These are phyloP conservation scores for Calidris pugnax DNA, from an alignment of 2,113 vertebrate species.

Conservation along the genomic window DNA sequence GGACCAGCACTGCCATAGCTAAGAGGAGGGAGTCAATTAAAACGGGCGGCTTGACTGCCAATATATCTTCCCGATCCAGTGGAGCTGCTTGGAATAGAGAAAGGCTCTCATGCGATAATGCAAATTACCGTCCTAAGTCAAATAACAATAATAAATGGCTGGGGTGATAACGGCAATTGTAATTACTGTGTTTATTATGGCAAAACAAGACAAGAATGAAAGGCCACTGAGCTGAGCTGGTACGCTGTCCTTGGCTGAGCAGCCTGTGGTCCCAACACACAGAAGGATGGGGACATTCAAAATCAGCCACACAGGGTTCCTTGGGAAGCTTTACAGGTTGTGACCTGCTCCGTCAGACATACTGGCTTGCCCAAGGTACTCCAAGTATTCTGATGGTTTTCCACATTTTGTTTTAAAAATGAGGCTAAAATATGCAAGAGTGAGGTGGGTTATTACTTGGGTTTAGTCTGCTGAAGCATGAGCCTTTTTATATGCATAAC, in stretches of 20 bases:
- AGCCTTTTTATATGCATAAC: not conserved
- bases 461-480: not conserved
- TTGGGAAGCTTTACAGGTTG: not conserved
- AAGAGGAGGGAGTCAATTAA: not conserved
- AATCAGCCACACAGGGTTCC: accelerated
- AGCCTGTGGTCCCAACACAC: not conserved
- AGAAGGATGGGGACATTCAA: not conserved
- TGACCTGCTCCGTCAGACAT: not conserved
- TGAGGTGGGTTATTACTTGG: not conserved
- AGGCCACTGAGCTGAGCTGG: not conserved
- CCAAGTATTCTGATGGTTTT: not conserved
- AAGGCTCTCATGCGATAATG: not conserved
- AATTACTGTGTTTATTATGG: not conserved
- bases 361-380: not conserved
- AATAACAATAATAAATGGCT: constrained; percentile 23
- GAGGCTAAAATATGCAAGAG: not conserved
- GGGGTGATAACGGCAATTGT: not conserved
- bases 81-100: not conserved
- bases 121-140: not conserved
- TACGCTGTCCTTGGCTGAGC: not conserved
- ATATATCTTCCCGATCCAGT: not conserved
- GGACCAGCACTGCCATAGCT: not conserved
- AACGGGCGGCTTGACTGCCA: not conserved
- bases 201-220: not conserved
- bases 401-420: not conserved